Conservation (phyloP, 2,888 invertebrate species). For the Hirudinaria manillensis region DNA sequence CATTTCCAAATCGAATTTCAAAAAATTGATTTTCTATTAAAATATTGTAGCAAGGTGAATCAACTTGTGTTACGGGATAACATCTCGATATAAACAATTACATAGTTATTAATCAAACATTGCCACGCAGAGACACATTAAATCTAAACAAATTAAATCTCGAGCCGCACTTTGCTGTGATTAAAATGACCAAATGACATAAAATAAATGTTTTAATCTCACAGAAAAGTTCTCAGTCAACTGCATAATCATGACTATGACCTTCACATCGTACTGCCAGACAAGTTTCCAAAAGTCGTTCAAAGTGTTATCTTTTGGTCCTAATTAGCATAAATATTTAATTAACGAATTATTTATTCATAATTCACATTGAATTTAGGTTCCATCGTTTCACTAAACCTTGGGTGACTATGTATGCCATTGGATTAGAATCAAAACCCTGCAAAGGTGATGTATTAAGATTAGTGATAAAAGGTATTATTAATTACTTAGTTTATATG, state of each 20-base stretch:
- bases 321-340: neutral
- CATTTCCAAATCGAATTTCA: no score
- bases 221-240: neutral
- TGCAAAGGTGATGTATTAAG: no score
- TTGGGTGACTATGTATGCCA: slow-evolving; percentile 3
- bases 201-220: neutral
- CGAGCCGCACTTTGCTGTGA: no score
- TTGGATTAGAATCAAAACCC: neutral
- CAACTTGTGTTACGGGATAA: no score
- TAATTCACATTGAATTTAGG: no score
- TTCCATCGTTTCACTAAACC: neutral
- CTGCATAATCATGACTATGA: neutral
- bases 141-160: no score
- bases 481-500: no score
- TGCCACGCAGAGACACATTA: no score
- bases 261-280: neutral
- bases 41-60: no score
- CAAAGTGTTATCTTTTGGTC: neutral
- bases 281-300: slow-evolving; percentile 4
- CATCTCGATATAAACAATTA: neutral
- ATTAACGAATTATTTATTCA: neutral
- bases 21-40: no score
- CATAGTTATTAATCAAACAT: no score
- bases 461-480: no score
- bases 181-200: neutral